Evolutionary conservation across 30 jellyfish, hydroid and myxozoan species (phyloP).

Genomic region (Hydra vulgaris): DNA sequence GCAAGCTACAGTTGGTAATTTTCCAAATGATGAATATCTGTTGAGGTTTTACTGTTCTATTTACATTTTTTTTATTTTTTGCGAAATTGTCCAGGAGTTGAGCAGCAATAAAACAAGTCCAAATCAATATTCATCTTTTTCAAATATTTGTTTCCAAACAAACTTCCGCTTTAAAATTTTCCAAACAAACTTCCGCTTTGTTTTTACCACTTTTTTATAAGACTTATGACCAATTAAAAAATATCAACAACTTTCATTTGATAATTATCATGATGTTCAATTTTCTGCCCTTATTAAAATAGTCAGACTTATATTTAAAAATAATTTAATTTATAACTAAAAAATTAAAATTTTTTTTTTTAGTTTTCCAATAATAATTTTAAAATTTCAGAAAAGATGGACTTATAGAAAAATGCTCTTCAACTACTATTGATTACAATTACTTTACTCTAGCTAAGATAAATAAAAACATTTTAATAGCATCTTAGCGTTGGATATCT

Average conservation of each 20-base stretch:
- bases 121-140: not conserved
- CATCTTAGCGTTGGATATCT: too few relatives aligned
- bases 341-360: too few relatives aligned
- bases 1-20: not conserved
- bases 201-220: not conserved
- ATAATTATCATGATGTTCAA: not conserved
- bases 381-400: not conserved
- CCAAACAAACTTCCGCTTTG: not conserved
- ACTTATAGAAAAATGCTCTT: slow-evolving; percentile 11
- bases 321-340: too few relatives aligned
- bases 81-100: not conserved
- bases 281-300: not conserved
- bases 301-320: not conserved
- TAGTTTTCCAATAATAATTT: too few relatives aligned
- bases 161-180: not conserved
- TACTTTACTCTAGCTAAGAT: too few relatives aligned
- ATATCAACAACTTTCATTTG: not conserved
- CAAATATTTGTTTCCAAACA: not conserved
- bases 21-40: not conserved
- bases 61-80: not conserved
- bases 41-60: not conserved
- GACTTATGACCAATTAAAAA: not conserved
- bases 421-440: too few relatives aligned
- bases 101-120: not conserved
- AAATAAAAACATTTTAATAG: too few relatives aligned